Base-by-base conservation (phyloP, 1,140 invertebrate species). In the Drosophila melanogaster region DNA sequence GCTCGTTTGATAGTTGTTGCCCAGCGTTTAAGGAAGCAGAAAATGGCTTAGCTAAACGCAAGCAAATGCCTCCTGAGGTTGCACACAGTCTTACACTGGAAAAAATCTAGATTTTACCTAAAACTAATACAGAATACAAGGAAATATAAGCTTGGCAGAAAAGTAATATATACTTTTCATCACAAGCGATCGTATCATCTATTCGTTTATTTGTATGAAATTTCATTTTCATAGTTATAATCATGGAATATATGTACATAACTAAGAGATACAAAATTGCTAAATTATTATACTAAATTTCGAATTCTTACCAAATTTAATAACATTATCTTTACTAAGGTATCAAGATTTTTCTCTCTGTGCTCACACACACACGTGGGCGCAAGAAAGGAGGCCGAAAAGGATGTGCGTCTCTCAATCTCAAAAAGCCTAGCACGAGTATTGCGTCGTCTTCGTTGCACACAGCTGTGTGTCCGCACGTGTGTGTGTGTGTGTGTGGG, bases 301-400 rank as follows among this genome's bases (percentile, higher is more conserved):
- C 26, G 7, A 0, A 1, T 30, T 10, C 2, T 10, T 30, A 3
- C 2, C 30, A 10, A 30, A 30, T 30, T 30, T 22, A 22, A 4
- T 0, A 37, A 37, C 12, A 14, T 4, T 37, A 0, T 5, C 4
- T 3, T 14, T 38, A 10, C 14, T 4, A 37, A 37, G 4, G 5
- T 0, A 0, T 38, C 1, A 15, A 14, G 0, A 17, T 24, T 14
- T 33, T 41, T 41, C 24, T 22, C 3, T 5, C 49, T 33, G 35
- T 26, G 37, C 22, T 40, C 55, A 56, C 62, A 83, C 81, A 69
- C 77, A 72, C 61, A 83, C 79, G 67, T 79, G 83, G 77, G 64
- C 79, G 81, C 71, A 76, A 73, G 69, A 84, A 86, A 90, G 76
- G 58, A 66, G 65, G 79, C 79, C 79, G 73, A 85, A 77, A 87